These are phyloP conservation scores for Onychomys leucogaster DNA, from an alignment of 2,797 vertebrate species.

Conservation along the genomic window DNA sequence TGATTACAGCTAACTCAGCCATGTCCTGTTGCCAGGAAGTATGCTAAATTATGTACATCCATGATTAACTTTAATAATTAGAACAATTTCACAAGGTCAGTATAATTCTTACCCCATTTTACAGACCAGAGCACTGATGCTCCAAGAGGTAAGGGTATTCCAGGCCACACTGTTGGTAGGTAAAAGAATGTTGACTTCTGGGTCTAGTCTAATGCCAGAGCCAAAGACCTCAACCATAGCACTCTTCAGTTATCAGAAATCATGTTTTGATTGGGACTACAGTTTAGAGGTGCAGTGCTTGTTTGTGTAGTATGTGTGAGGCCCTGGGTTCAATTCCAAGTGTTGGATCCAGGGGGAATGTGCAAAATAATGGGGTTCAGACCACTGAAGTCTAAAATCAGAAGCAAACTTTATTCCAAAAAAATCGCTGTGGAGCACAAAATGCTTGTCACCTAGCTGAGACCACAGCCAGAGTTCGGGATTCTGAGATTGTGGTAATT, in stretches of 20 bases:
- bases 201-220: slow-evolving; percentile 20
- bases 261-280: not conserved
- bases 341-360: not conserved
- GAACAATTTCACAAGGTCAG: not conserved
- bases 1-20: slow-evolving; percentile 14
- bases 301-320: not conserved
- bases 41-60: slow-evolving; percentile 33
- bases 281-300: not conserved
- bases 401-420: too few species aligned
- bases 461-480: too few species aligned
- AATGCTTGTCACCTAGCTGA: too few species aligned
- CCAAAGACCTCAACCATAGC: not conserved
- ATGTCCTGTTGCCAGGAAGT: slow-evolving; percentile 39
- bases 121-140: not conserved
- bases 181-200: slow-evolving; percentile 42
- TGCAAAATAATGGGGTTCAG: too few species aligned
- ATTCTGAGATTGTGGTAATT: too few species aligned
- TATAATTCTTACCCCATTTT: slow-evolving; percentile 19
- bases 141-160: slow-evolving; percentile 43
- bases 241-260: slow-evolving; percentile 36
- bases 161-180: not conserved
- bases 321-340: not conserved
- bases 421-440: too few species aligned
- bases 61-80: slow-evolving; percentile 57
- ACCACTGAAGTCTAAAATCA: too few species aligned